A percentile compares a stretch with the other conserved stretches of the same genome.
phyloP scores from a whole-genome alignment of 2,113 vertebrate genomes.

The Scomber scombrus region DNA sequence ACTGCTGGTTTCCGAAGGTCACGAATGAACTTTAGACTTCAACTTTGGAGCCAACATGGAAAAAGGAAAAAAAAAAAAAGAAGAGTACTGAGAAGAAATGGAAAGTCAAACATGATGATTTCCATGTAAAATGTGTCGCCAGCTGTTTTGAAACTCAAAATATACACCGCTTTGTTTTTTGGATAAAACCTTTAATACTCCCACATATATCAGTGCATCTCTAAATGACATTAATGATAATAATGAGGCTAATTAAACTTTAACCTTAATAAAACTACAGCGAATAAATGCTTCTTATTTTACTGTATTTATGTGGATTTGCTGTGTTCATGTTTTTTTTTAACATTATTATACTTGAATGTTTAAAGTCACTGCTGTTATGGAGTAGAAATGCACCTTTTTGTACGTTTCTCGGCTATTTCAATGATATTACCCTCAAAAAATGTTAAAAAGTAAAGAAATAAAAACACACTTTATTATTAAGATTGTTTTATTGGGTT shows the following conservation, averaged over 20 bases:
- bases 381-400: neutral
- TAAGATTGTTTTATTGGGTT: conserved; percentile 71
- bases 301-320: too few relatives aligned
- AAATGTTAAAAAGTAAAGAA: neutral
- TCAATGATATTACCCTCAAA: neutral
- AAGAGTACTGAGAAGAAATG: too few relatives aligned
- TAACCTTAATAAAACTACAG: too few relatives aligned
- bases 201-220: too few relatives aligned
- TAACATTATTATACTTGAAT: neutral
- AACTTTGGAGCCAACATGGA: neutral
- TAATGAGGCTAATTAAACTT: too few relatives aligned
- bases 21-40: neutral
- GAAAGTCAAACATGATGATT: too few relatives aligned
- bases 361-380: neutral
- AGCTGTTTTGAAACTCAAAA: too few relatives aligned
- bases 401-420: neutral
- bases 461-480: conserved; percentile 44
- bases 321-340: neutral
- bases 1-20: neutral
- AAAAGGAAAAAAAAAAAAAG: too few relatives aligned
- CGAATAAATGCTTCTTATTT: neutral
- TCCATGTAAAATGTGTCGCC: too few relatives aligned
- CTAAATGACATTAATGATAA: too few relatives aligned
- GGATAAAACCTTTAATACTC: too few relatives aligned
- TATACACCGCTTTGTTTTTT: too few relatives aligned